Evolutionary conservation across 53 echinoderm and acorn worm genomes (phyloP).

Genomic region (Astropecten irregularis): DNA sequence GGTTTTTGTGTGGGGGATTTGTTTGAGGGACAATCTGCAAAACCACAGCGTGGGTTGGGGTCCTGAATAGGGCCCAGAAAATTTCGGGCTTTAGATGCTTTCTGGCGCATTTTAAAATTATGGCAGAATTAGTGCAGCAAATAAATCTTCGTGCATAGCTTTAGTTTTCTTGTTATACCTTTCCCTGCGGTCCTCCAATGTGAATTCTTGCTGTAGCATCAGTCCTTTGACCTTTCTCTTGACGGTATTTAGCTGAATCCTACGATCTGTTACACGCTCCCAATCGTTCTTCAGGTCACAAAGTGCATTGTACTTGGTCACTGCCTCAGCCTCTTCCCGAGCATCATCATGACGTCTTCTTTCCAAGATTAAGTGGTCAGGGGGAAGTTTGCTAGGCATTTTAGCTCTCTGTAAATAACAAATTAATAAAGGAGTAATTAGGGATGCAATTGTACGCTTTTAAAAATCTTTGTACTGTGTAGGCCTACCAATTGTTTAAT

Average conservation of each 20-base stretch:
- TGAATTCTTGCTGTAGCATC: slow-evolving; percentile 87
- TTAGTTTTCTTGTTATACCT: slow-evolving; percentile 67
- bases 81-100: no score
- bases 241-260: slow-evolving; percentile 93
- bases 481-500: no score
- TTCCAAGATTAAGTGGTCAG: slow-evolving; percentile 92
- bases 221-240: slow-evolving; percentile 76
- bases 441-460: no score
- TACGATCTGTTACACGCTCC: slow-evolving; percentile 91
- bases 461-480: no score
- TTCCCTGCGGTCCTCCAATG: slow-evolving; percentile 92
- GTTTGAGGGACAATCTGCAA: no score
- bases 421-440: neutral
- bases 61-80: no score
- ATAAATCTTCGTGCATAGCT: no score
- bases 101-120: no score
- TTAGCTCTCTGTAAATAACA: slow-evolving; percentile 79
- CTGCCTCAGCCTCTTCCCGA: slow-evolving; percentile 88
- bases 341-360: slow-evolving; percentile 86
- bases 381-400: slow-evolving; percentile 93
- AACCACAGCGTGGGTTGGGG: no score
- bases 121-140: no score
- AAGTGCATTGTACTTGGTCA: slow-evolving; percentile 91
- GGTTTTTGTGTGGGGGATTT: no score
- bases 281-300: slow-evolving; percentile 98